phyloP scores from a whole-genome alignment of 2,888 invertebrate genomes.

The Blomia tropicalis region DNA sequence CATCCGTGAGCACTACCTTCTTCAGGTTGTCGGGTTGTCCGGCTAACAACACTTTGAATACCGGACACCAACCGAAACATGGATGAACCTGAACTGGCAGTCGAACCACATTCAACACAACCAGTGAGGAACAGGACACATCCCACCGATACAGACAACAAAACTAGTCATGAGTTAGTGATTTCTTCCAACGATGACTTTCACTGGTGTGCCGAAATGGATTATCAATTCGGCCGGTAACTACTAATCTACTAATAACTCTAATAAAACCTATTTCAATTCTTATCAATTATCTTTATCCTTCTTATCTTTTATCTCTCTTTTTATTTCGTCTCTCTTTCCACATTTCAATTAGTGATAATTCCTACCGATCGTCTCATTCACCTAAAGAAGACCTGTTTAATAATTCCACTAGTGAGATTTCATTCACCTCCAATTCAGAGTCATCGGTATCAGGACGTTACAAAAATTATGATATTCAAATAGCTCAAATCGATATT shows the following conservation, averaged over 20 bases:
- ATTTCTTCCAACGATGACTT: conserved; percentile 16
- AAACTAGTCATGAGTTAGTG: conserved; percentile 4
- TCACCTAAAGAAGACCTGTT: background rate
- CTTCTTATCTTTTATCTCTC: no score
- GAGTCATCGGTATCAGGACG: background rate
- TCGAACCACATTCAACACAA: background rate
- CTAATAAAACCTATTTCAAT: no score
- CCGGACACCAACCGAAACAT: background rate
- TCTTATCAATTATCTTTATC: no score
- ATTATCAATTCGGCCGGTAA: conserved; percentile 5
- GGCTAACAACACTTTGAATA: background rate
- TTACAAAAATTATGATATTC: conserved; percentile 63
- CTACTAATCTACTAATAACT: no score
- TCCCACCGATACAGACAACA: background rate
- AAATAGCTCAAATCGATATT: conserved; percentile 85
- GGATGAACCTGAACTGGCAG: background rate
- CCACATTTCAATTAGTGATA: background rate
- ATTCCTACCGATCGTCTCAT: background rate
- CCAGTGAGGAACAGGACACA: background rate
- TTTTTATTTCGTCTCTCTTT: background rate
- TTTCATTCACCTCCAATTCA: conserved; percentile 7
- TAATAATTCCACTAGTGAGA: conserved; percentile 2
- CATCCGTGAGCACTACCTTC: background rate
- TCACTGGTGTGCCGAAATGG: conserved; percentile 9
- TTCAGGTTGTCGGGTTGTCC: background rate